Percentiles rank a stretch among this genome's conserved stretches.
Evolutionary conservation across 1,140 invertebrate species (phyloP).

Genomic region (Caenorhabditis tropicalis): DNA sequence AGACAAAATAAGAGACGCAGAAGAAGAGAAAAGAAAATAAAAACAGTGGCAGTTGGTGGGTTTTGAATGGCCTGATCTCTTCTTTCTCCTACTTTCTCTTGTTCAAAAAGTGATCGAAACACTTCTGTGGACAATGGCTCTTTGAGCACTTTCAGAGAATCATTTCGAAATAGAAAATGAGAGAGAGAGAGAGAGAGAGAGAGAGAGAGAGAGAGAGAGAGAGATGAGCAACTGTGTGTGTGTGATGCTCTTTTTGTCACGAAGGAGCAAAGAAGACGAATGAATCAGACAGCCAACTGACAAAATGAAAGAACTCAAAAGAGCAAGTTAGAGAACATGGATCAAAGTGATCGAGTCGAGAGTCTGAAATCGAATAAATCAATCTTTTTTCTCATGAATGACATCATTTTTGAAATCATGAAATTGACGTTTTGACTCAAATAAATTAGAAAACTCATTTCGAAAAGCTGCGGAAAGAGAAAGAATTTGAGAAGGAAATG

Average conservation of each 20-base stretch:
- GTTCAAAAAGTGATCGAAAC: neutral
- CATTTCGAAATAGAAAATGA: neutral
- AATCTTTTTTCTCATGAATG: neutral
- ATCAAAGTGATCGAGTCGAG: neutral
- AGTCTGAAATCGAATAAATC: neutral
- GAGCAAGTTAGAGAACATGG: neutral
- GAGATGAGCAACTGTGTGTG: neutral
- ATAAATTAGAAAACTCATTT: no score
- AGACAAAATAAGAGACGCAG: neutral
- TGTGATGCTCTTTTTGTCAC: slow-evolving; percentile 24
- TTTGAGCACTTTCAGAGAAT: slow-evolving; percentile 27
- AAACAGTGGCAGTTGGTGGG: neutral
- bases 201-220: neutral
- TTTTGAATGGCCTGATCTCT: slow-evolving; percentile 1
- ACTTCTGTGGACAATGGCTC: slow-evolving; percentile 21
- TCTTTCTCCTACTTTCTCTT: neutral
- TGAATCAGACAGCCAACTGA: slow-evolving; percentile 8
- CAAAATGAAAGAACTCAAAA: neutral
- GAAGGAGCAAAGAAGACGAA: neutral
- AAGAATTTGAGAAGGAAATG: no score
- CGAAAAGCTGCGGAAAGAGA: no score
- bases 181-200: neutral
- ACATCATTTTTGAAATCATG: no score
- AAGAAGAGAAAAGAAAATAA: neutral
- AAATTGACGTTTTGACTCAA: no score